phyloP scores from a whole-genome alignment of 2,113 vertebrate genomes.

The Psittacara wagleri region DNA sequence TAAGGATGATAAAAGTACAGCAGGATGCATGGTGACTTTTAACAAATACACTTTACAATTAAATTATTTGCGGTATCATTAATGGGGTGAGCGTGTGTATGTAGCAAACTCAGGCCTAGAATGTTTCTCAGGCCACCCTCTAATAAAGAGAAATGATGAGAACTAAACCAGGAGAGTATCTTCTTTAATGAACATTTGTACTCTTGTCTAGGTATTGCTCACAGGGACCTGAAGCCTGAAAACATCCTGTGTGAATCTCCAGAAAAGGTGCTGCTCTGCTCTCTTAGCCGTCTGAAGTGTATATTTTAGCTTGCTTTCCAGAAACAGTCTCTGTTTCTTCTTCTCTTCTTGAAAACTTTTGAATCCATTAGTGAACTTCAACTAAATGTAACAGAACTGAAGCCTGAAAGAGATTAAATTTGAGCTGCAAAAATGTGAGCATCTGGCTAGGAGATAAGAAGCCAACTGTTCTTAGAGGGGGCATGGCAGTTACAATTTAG shows the following conservation, averaged over 20 bases:
- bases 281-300: background rate
- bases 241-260: constrained; percentile 94
- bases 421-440: background rate
- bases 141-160: background rate
- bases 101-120: background rate
- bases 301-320: background rate
- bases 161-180: background rate
- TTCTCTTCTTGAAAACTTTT: background rate
- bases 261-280: constrained; percentile 79
- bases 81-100: background rate
- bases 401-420: background rate
- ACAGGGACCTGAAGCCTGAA: constrained; percentile 94
- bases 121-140: background rate
- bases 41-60: background rate
- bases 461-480: background rate
- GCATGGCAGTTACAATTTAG: background rate
- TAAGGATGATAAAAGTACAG: background rate
- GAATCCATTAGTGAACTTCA: background rate
- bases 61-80: background rate
- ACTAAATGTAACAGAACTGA: background rate
- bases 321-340: background rate
- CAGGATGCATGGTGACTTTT: background rate
- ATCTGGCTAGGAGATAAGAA: background rate
- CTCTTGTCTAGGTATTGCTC: constrained; percentile 86
- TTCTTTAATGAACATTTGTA: constrained; percentile 1